Conservation (phyloP, 1,140 invertebrate genomes). For the Conus betulinus region DNA sequence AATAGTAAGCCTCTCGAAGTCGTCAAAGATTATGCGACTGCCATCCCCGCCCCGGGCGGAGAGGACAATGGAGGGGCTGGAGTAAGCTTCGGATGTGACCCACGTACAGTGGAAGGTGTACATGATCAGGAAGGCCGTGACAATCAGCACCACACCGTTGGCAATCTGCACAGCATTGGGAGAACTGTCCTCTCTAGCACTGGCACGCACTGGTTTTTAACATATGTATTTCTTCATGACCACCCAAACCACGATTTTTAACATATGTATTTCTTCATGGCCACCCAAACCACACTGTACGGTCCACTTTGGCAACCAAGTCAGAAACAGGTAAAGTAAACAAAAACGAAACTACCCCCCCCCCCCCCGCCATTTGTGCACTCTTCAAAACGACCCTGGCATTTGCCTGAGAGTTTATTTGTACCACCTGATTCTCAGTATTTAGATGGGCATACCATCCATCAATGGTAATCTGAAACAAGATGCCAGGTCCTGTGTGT, state of each 20-base stretch:
- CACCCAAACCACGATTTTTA: neutral
- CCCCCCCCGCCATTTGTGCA: too few relatives aligned
- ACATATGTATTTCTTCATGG: neutral
- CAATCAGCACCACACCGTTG: conserved; percentile 88
- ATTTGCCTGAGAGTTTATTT: too few relatives aligned
- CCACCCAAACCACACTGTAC: too few relatives aligned
- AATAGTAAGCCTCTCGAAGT: conserved; percentile 99
- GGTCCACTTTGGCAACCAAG: too few relatives aligned
- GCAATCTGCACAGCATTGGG: conserved; percentile 81
- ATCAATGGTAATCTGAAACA: too few relatives aligned
- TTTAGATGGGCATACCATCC: too few relatives aligned
- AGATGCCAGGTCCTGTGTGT: too few relatives aligned
- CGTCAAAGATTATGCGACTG: conserved; percentile 96
- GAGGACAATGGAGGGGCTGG: conserved; percentile 96
- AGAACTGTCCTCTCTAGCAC: neutral
- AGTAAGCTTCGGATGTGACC: conserved; percentile 99
- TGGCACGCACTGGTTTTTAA: neutral
- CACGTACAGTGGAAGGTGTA: conserved; percentile 99
- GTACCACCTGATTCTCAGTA: too few relatives aligned
- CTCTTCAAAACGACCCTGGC: too few relatives aligned
- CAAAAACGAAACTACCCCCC: too few relatives aligned
- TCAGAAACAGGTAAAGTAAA: too few relatives aligned
- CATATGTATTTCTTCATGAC: neutral
- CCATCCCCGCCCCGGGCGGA: conserved; percentile 96
- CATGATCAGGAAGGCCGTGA: conserved; percentile 90